These are phyloP conservation scores for Alcis repandata DNA, from an alignment of 2,888 invertebrate genomes.

Conservation along the genomic window DNA sequence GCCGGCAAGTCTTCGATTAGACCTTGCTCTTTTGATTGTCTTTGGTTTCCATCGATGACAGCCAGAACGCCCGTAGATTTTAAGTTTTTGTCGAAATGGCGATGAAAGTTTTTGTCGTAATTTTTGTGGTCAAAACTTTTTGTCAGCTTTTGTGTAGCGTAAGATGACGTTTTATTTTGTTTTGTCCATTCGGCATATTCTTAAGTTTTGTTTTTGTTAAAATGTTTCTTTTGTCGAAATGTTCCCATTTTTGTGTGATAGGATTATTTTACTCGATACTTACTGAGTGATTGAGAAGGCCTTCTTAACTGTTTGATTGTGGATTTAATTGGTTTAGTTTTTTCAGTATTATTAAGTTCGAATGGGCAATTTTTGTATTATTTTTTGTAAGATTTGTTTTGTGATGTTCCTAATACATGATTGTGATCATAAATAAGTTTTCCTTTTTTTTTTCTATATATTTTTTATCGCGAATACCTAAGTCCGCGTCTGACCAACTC, in stretches of 20 bases:
- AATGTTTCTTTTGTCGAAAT: not conserved
- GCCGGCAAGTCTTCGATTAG: slow-evolving; percentile 61
- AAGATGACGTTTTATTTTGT: not conserved
- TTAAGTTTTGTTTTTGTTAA: not conserved
- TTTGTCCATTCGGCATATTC: not conserved
- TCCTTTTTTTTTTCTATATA: too few relatives aligned
- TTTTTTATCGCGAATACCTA: too few relatives aligned
- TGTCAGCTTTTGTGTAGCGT: not conserved
- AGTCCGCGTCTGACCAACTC: too few relatives aligned
- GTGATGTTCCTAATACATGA: slow-evolving; percentile 37
- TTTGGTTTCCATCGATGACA: too few relatives aligned
- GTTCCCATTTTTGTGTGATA: not conserved
- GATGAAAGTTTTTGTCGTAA: not conserved
- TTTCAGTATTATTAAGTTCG: slow-evolving; percentile 54
- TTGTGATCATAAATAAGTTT: slow-evolving; percentile 11
- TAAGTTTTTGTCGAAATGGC: not conserved
- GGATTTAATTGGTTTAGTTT: slow-evolving; percentile 23
- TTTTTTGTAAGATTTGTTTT: slow-evolving; percentile 27
- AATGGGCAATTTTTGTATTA: slow-evolving; percentile 33
- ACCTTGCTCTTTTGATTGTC: not conserved
- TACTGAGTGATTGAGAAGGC: slow-evolving; percentile 34
- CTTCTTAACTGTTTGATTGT: slow-evolving; percentile 22
- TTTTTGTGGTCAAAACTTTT: not conserved
- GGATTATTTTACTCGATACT: slow-evolving; percentile 3
- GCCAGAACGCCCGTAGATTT: not conserved